Evolutionary conservation across 2,113 vertebrate species (phyloP), one percentile per base, ranked within the genome.

Genomic region (Callaeas wilsoni): DNA sequence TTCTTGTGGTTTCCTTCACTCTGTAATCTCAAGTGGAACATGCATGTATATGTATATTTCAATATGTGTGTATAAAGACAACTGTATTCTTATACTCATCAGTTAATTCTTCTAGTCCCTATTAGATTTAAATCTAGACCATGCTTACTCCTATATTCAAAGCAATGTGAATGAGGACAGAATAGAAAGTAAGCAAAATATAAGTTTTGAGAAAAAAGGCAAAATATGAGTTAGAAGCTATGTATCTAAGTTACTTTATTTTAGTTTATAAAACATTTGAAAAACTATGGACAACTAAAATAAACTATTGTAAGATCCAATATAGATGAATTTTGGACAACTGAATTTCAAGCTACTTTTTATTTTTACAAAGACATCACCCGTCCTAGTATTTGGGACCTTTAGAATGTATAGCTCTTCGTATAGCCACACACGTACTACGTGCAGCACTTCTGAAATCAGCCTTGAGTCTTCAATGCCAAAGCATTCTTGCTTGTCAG

Each of bases 181-280:
- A 89, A 30, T 2, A 57, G 25, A 46, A 82, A 67, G 23, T 12
- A 64, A 27, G 12, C 1, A 89, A 81, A 73, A 42, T 27, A 44
- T 1, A 27, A 0, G 0, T n/a, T 93, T 69, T 56, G 30, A 69
- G 27, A 39, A 18, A 62, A 89, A 27, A 21, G 23, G 1, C 4
- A 65, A 52, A 75, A 59, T 44, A 7, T 59, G 6, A 67, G 3
- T 16, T 55, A 70, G 39, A 78, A 57, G 46, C 7, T 68, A 65
- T n/a, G 4, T 12, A 37, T n/a, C 22, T 42, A 41, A 37, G 7
- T 49, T 41, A 21, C 4, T 42, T 50, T 49, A 87, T 65, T 89
- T 65, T 41, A 29, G 52, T 50, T 59, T 53, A 26, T 60, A 30
- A 75, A 84, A 84, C 4, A 10, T 82, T 70, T 78, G 22, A 14